Evolutionary conservation across 2,113 vertebrate genomes (phyloP).

Genomic region (Uria lomvia): DNA sequence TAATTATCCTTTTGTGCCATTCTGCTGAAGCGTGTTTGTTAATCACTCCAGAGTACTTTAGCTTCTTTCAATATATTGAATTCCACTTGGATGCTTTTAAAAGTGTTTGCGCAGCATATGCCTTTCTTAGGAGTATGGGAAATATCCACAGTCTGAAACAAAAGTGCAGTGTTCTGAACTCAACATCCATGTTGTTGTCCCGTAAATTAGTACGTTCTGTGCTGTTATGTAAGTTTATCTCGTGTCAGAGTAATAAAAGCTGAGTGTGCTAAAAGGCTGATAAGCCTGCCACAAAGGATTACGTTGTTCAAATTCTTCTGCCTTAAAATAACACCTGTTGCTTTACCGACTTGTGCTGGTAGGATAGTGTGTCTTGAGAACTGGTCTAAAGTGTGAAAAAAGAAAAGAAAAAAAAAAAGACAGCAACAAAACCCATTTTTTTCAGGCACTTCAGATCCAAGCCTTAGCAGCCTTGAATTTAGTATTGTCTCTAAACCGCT

Average conservation of each 20-base stretch:
- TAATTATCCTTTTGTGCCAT: constrained; percentile 5
- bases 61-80: constrained; percentile 45
- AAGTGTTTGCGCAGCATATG: not conserved
- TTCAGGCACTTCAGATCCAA: not conserved
- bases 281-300: constrained; percentile 38
- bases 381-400: not conserved
- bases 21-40: not conserved
- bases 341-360: not conserved
- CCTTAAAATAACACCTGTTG: constrained; percentile 36
- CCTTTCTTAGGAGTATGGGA: constrained; percentile 23
- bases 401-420: fast-evolving
- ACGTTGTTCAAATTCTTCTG: not conserved
- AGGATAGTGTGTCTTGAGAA: not conserved
- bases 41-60: constrained; percentile 7
- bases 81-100: constrained; percentile 18
- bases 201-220: not conserved
- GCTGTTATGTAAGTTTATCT: constrained; percentile 35
- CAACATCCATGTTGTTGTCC: not conserved
- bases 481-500: not conserved
- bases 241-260: constrained; percentile 15
- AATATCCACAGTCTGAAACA: constrained; percentile 28
- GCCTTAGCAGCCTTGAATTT: constrained; percentile 22
- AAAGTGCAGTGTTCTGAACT: not conserved
- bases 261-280: constrained; percentile 30
- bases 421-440: not conserved